Base-by-base conservation (phyloP, 2,113 vertebrate genomes). In the Polypterus bichir region DNA sequence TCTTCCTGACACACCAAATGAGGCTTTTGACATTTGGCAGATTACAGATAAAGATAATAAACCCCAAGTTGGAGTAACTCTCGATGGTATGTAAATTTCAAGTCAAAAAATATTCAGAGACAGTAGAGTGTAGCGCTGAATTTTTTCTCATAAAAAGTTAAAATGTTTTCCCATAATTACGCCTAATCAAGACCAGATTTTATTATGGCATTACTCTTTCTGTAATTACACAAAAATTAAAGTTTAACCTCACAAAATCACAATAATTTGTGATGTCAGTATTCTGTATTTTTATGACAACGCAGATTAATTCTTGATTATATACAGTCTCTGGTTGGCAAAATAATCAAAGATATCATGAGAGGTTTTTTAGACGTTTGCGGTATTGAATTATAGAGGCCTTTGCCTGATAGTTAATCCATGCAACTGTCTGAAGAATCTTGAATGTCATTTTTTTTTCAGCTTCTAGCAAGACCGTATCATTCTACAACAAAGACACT, bases 1-100 rank as follows among this genome's bases (percentile, higher is more conserved):
- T 49, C 87, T 99, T 48, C 90, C 95, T 0, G 92, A 97, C 73
- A 82, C 91, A 1, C 90, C 92, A 27, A 79, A 4, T 1, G 86
- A 96, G 45, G 84, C 93, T 67, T 99, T 99, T 69, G 92, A 96
- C 73, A 81, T 99, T 71, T 99, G 96, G 96, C 96, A 98, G 83
- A 88, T 98, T 66, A 91, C 93, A 7, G 88, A 78, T 79, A 86
- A 86, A 68, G 89, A 92, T 71, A 84, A 93, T 75, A 92, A 89
- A 65, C 92, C 96, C 0, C 89, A 98, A 87, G 87, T 91, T 47
- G 96, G 96, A 64, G 72, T 98, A 68, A 91, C 91, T 48, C 75
- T 94, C 11, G 89, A 99, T 71, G 81, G 96, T 98, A 85, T 94
- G 82, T 69, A 77, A 67, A 1, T 59, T 71, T 69, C 60, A 70